Base-by-base conservation (phyloP, 64 coral and sea anemone genomes). In the Orbicella faveolata region DNA sequence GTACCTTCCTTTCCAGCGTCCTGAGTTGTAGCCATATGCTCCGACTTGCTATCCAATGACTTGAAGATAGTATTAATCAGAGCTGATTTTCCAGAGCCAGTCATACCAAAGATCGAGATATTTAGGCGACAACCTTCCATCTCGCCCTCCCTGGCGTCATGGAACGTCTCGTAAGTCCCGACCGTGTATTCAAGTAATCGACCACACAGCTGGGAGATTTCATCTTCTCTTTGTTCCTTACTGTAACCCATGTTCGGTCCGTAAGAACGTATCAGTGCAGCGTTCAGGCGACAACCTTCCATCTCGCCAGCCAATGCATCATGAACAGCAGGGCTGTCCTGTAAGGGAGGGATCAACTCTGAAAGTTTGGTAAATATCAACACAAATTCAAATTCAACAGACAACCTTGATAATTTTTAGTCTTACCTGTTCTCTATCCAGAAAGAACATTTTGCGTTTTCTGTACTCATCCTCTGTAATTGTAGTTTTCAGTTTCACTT, bases 51-150 rank as follows among this genome's bases (percentile, higher is more conserved):
- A 33, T 36, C 65, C 7, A 96, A 52, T 34, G 89, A 52, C 21
- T 90, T 75, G 74, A 83, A 83, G 62, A 96, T 83, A 7, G 91
- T 93, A 19, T 96, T 96, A 13, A 96, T 89, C 7, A 96, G 69
- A n/a, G 94, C 87, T 74, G 94, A 96, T 90, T 96, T 96, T 25
- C 94, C 94, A 10, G 94, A 89, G 16, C 94, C 94, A 74, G 91
- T 90, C 67, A 90, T 90, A 1, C 94, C 94, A 59, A 96, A 90
- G 23, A 96, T 48, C 1, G 41, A 83, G 19, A 90, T 79, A 75
- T 89, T 82, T 10, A 93, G 39, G 37, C 75, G 36, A 37, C 87
- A 87, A 76, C 80, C 57, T 34, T 92, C 88, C 76, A 96, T 93
- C 72, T 96, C 94, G 21, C 88, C 91, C n/a, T 61, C 2, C 44